These are phyloP conservation scores for Sycobia sp. DNA, from an alignment of 1,140 invertebrate genomes.

Conservation along the genomic window DNA sequence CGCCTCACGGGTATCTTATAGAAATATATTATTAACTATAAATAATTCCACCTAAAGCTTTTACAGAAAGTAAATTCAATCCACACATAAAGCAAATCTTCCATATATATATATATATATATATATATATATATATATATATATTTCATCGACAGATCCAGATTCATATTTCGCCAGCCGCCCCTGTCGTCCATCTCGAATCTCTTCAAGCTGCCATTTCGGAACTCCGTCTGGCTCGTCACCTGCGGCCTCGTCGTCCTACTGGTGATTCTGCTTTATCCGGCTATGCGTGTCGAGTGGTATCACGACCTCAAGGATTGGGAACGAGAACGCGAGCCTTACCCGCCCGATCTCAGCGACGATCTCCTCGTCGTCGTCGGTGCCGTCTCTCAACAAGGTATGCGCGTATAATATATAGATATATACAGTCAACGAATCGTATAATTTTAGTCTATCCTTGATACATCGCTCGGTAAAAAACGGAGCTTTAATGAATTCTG, in stretches of 20 bases:
- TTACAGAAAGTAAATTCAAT: no score
- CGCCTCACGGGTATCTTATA: no score
- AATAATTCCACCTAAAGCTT: no score
- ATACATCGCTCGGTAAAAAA: no score
- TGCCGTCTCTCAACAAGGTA: slow-evolving; percentile 50
- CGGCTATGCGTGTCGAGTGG: slow-evolving; percentile 25
- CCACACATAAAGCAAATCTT: no score
- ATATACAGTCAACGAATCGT: no score
- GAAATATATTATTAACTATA: no score
- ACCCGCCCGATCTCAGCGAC: slow-evolving; percentile 40
- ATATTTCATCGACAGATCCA: no score
- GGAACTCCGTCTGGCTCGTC: slow-evolving; percentile 65
- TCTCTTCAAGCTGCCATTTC: slow-evolving; percentile 69
- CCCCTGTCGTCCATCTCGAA: slow-evolving; percentile 71
- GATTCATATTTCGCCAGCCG: slow-evolving; percentile 70
- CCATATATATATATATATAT: no score
- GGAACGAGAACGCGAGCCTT: neutral
- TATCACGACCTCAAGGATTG: slow-evolving; percentile 38
- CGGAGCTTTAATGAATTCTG: no score
- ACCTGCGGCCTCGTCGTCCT: slow-evolving; percentile 54
- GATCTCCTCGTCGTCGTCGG: slow-evolving; percentile 47
- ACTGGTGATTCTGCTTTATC: slow-evolving; percentile 55
- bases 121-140: no score
- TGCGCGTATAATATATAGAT: neutral
- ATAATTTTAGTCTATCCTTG: no score